phyloP scores from a whole-genome alignment of 2,888 invertebrate species.

The Polia nebulosa region DNA sequence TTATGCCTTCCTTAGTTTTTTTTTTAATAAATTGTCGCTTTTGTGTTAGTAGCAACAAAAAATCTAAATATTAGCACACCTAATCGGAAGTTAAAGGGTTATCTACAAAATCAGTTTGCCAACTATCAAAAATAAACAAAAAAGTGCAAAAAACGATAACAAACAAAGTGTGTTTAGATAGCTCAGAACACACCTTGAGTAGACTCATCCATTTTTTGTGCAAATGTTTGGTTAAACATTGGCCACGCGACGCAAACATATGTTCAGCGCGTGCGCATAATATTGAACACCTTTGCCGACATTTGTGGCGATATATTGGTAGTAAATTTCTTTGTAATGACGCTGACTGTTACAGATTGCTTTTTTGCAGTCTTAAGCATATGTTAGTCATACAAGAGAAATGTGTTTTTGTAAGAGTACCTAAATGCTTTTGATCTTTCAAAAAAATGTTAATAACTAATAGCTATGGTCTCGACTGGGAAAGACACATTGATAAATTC shows the following conservation, averaged over 20 bases:
- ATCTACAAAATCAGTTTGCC: slow-evolving; percentile 26
- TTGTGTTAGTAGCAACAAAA: slow-evolving; percentile 26
- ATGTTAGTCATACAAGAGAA: slow-evolving; percentile 10
- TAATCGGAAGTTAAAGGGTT: slow-evolving; percentile 49
- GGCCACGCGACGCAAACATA: slow-evolving; percentile 76
- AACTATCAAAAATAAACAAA: slow-evolving; percentile 37
- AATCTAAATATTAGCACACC: slow-evolving; percentile 40
- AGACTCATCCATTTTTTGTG: slow-evolving; percentile 72
- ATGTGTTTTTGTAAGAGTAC: neutral
- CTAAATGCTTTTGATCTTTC: neutral
- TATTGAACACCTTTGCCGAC: slow-evolving; percentile 83
- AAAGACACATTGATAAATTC: too few species aligned
- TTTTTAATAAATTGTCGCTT: neutral
- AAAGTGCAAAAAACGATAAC: slow-evolving; percentile 47
- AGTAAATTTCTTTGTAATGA: slow-evolving; percentile 66
- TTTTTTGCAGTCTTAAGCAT: slow-evolving; percentile 36
- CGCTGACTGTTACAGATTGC: slow-evolving; percentile 57
- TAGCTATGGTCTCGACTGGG: too few species aligned
- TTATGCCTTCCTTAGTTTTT: neutral
- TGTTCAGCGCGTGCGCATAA: slow-evolving; percentile 81
- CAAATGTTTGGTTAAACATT: slow-evolving; percentile 74
- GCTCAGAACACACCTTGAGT: slow-evolving; percentile 76
- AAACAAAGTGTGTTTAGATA: slow-evolving; percentile 69
- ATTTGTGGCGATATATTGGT: slow-evolving; percentile 79
- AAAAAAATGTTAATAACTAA: neutral